A percentile compares a stretch with the other conserved stretches of the same genome.
phyloP scores from a whole-genome alignment of 2,113 vertebrate species.

The Rhinichthys klamathensis region DNA sequence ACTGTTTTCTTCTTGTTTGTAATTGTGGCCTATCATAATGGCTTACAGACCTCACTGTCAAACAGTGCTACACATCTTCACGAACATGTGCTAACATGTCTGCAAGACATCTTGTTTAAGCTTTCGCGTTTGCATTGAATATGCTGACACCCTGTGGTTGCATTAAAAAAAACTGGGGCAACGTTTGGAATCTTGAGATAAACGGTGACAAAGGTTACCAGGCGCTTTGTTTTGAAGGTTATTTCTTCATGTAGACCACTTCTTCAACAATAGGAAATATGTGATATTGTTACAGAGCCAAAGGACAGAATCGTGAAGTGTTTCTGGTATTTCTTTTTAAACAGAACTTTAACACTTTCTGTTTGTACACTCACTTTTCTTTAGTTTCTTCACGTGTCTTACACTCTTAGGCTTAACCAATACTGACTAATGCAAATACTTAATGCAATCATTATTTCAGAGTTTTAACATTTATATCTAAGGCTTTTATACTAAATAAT shows the following conservation, averaged over 20 bases:
- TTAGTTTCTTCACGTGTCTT: slow-evolving; percentile 4
- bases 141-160: not conserved
- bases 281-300: slow-evolving; percentile 29
- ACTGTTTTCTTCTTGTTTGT: slow-evolving; percentile 2
- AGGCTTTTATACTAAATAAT: slow-evolving; percentile 29
- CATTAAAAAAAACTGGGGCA: slow-evolving; percentile 5
- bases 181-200: not conserved
- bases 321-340: not conserved
- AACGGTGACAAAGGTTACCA: not conserved
- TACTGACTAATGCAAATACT: slow-evolving; percentile 25
- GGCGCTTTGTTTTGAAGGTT: not conserved
- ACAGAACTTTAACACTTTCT: not conserved
- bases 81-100: not conserved
- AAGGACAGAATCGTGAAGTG: not conserved
- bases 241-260: not conserved
- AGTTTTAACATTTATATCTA: not conserved
- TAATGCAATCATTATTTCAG: slow-evolving; percentile 2
- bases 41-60: not conserved
- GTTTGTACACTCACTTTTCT: slow-evolving; percentile 6
- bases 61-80: slow-evolving; percentile 10
- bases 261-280: not conserved
- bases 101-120: not conserved
- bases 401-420: not conserved
- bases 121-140: not conserved
- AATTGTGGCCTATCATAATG: not conserved